phyloP scores from a whole-genome alignment of 2,113 vertebrate genomes.

The Nothoprocta pentlandii region DNA sequence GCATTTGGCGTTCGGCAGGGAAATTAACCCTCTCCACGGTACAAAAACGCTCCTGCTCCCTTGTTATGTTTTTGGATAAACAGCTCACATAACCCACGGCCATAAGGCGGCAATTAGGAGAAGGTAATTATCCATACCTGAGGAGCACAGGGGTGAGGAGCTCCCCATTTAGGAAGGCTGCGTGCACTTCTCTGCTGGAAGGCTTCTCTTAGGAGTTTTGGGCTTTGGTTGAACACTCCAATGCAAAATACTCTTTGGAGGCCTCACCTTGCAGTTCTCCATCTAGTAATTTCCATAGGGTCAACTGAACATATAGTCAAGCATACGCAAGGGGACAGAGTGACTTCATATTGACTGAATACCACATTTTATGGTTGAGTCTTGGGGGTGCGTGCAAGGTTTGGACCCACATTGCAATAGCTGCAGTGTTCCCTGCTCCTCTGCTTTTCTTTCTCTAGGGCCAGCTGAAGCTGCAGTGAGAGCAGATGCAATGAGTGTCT shows the following conservation, averaged over 20 bases:
- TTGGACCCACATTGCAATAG: rapidly evolving
- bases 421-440: not conserved
- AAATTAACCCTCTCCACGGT: constrained; percentile 82
- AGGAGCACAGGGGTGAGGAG: not conserved
- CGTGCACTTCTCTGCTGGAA: rapidly evolving
- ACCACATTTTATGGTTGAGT: not conserved
- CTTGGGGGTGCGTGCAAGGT: not conserved
- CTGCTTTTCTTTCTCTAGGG: not conserved
- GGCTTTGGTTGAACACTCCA: not conserved
- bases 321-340: not conserved
- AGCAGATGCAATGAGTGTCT: not conserved
- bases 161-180: not conserved
- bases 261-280: not conserved
- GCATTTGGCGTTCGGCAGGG: constrained; percentile 67
- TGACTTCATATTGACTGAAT: rapidly evolving
- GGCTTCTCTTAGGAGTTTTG: not conserved
- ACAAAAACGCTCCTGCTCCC: not conserved
- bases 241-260: not conserved
- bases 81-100: not conserved
- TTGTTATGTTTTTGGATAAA: constrained; percentile 40
- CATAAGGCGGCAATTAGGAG: not conserved
- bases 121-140: constrained; percentile 24
- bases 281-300: not conserved
- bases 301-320: not conserved
- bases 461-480: not conserved